Evolutionary conservation across 2,888 invertebrate species (phyloP), one percentile per base, ranked within the genome.

Genomic region (Pyrrhosoma nymphula): DNA sequence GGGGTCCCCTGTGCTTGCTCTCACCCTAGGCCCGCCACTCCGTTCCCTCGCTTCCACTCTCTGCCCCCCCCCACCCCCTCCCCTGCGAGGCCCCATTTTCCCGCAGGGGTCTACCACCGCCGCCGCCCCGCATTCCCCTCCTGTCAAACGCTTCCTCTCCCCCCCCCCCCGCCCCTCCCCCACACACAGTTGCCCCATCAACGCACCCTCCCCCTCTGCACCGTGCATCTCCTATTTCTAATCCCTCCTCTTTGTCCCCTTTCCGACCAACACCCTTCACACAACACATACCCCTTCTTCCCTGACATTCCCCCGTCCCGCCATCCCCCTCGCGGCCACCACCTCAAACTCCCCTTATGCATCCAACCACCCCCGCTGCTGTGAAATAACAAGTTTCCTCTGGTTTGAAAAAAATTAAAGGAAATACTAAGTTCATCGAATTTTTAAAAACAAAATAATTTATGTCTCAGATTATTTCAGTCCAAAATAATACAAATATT

Each of bases 211-310:
- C 88, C 82, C 82, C 82, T 23, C 88, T 88, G 39, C 23, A 12
- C 20, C 56, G 26, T 55, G 82, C 89, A 26, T 55, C 89, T 56
- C 89, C 89, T 56, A 89, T 89, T 56, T 89, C 89, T 56, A 89
- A 47, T 47, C 89, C 89, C n/a, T 82, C 82, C 82, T 30, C 35
- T 35, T n/a, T 82, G 30, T 18, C 18, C 82, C 35, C 82, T 82
- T 82, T 30, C 16, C 82, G 30, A 30, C 82, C 82, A 35, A 35
- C 30, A 26, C 35, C 35, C 82, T 82, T 1, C 30, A 69, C n/a
- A 23, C n/a, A 69, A 26, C 10, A 3, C 35, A 35, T 35, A 6
- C 82, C 69, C 14, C 18, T 35, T 14, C 82, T 82, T 16, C 12
- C 82, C 35, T 12, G 35, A 10, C 30, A 82, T 82, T 82, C 82